These are phyloP conservation scores for Hozukius guyotensis DNA, from an alignment of 2,797 vertebrate species.

Conservation along the genomic window DNA sequence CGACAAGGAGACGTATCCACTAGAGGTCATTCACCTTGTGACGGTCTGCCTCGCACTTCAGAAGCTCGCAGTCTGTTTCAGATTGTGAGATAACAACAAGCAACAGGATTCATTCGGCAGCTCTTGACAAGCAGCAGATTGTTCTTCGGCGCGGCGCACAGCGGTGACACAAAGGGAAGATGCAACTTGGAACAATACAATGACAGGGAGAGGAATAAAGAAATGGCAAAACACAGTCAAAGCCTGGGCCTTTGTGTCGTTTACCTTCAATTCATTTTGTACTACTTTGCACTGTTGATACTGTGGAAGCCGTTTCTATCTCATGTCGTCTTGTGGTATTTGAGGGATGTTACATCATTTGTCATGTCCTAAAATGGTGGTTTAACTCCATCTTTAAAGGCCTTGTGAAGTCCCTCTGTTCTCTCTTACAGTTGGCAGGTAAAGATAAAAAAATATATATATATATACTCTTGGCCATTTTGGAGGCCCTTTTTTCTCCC, in stretches of 20 bases:
- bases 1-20: slow-evolving; percentile 67
- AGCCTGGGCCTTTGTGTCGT: slow-evolving; percentile 41
- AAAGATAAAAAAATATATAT: slow-evolving; percentile 45
- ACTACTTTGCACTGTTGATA: slow-evolving; percentile 33
- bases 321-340: slow-evolving; percentile 32
- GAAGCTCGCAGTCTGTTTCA: slow-evolving; percentile 64
- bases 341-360: slow-evolving; percentile 54
- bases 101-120: slow-evolving; percentile 72
- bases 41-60: slow-evolving; percentile 60
- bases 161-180: slow-evolving; percentile 46
- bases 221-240: slow-evolving; percentile 26
- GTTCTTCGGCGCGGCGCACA: slow-evolving; percentile 48
- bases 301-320: slow-evolving; percentile 13
- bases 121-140: slow-evolving; percentile 71
- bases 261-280: slow-evolving; percentile 57
- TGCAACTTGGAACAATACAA: slow-evolving; percentile 29
- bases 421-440: slow-evolving; percentile 54
- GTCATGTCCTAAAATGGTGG: slow-evolving; percentile 48
- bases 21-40: slow-evolving; percentile 73
- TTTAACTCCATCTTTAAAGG: slow-evolving; percentile 63
- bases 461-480: slow-evolving; percentile 40
- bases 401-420: slow-evolving; percentile 56
- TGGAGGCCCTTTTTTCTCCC: slow-evolving; percentile 28
- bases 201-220: slow-evolving; percentile 28
- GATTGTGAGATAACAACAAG: slow-evolving; percentile 77